These are phyloP conservation scores for Phyllostomus discolor DNA, from an alignment of 2,113 vertebrate genomes.

Conservation along the genomic window DNA sequence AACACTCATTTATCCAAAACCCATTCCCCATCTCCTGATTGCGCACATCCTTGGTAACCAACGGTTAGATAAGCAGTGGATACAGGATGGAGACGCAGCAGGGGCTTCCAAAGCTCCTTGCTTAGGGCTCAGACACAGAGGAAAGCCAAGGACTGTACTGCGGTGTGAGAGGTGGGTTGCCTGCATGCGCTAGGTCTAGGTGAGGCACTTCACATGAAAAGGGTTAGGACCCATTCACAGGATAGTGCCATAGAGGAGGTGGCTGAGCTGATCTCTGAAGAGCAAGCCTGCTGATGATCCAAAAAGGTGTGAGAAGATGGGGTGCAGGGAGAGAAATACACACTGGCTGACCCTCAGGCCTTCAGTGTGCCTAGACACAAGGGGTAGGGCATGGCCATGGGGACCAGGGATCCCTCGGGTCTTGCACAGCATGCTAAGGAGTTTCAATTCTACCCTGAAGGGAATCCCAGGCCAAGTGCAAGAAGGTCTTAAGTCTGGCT, in stretches of 20 bases:
- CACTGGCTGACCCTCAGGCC: rapidly evolving
- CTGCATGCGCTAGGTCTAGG: background rate
- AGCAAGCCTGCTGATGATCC: background rate
- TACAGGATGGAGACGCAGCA: too few species aligned
- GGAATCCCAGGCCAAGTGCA: background rate
- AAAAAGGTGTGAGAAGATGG: background rate
- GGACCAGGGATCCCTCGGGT: background rate
- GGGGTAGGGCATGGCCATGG: rapidly evolving
- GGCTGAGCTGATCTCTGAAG: background rate
- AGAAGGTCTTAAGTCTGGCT: background rate
- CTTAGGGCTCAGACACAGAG: background rate
- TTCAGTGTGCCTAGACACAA: background rate
- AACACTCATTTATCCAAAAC: background rate
- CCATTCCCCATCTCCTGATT: background rate
- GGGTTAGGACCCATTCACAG: background rate
- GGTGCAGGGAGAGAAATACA: rapidly evolving
- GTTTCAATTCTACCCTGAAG: background rate
- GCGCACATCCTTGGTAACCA: background rate
- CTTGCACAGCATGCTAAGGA: background rate
- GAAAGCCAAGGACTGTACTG: background rate
- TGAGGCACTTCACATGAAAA: background rate
- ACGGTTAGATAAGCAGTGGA: background rate
- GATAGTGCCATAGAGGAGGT: rapidly evolving
- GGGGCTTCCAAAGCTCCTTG: background rate
- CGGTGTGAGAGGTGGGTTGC: background rate